Conservation (phyloP, 2,888 invertebrate species). For the Chloroclysta siterata region DNA sequence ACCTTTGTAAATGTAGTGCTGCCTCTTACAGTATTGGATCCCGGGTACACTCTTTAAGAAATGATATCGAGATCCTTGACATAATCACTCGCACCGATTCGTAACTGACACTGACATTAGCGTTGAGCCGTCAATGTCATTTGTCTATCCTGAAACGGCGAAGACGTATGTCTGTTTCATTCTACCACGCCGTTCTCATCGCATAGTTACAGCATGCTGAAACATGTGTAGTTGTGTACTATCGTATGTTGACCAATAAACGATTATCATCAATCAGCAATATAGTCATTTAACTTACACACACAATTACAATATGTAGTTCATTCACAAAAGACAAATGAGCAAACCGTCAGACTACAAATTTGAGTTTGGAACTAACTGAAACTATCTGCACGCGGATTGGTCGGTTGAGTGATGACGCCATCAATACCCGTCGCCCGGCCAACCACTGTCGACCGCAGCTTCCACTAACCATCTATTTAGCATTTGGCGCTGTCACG, state of each 20-base stretch:
- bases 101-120: too few relatives aligned
- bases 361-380: slow-evolving; percentile 74
- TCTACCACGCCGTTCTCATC: too few relatives aligned
- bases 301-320: slow-evolving; percentile 30
- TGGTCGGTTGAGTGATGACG: slow-evolving; percentile 78
- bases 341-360: slow-evolving; percentile 52
- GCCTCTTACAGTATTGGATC: too few relatives aligned
- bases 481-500: slow-evolving; percentile 45
- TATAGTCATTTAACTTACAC: slow-evolving; percentile 11
- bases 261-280: slow-evolving; percentile 3
- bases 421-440: slow-evolving; percentile 73
- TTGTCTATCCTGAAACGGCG: too few relatives aligned
- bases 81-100: too few relatives aligned
- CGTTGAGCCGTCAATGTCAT: too few relatives aligned
- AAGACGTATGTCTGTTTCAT: too few relatives aligned
- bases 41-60: too few relatives aligned
- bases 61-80: too few relatives aligned
- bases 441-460: slow-evolving; percentile 65
- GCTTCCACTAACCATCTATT: slow-evolving; percentile 44
- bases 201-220: too few relatives aligned
- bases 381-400: slow-evolving; percentile 73
- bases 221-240: too few relatives aligned
- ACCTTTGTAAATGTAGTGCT: too few relatives aligned
- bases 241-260: not conserved
- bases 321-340: slow-evolving; percentile 36